Evolutionary conservation across 2,888 invertebrate genomes (phyloP).

Genomic region (Brachyptera risi): DNA sequence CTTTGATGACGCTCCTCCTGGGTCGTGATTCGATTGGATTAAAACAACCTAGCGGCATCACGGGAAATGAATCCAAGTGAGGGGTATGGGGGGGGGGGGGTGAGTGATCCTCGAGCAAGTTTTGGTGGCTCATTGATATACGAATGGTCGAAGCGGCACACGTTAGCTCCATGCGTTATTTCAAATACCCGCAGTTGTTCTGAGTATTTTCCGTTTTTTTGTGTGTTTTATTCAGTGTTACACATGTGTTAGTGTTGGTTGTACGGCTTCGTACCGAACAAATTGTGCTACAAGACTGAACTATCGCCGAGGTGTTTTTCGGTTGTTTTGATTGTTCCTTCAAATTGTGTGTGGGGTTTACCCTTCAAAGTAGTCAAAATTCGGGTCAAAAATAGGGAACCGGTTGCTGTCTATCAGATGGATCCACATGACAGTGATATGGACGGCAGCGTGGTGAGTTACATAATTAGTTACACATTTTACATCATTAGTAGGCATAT

Average conservation of each 20-base stretch:
- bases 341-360: neutral
- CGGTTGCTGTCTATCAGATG: constrained; percentile 82
- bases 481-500: too few species aligned
- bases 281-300: too few species aligned
- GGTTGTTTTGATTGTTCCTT: neutral
- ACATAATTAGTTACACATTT: too few species aligned
- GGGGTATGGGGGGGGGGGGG: neutral
- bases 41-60: too few species aligned
- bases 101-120: too few species aligned
- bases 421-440: constrained; percentile 67
- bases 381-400: constrained; percentile 85
- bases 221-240: too few species aligned
- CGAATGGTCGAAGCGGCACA: neutral
- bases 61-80: neutral
- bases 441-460: constrained; percentile 74
- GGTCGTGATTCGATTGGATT: constrained; percentile 32
- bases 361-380: constrained; percentile 60
- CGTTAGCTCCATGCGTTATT: neutral
- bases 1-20: constrained; percentile 25
- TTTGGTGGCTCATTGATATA: too few species aligned
- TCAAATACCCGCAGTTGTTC: too few species aligned
- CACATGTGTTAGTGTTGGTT: too few species aligned
- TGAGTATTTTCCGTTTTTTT: too few species aligned
- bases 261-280: too few species aligned
- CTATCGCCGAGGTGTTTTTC: neutral